Percentiles rank a stretch among this genome's conserved stretches.
Evolutionary conservation across 2,797 vertebrate genomes (phyloP).

Genomic region (Dromococcyx pavoninus): DNA sequence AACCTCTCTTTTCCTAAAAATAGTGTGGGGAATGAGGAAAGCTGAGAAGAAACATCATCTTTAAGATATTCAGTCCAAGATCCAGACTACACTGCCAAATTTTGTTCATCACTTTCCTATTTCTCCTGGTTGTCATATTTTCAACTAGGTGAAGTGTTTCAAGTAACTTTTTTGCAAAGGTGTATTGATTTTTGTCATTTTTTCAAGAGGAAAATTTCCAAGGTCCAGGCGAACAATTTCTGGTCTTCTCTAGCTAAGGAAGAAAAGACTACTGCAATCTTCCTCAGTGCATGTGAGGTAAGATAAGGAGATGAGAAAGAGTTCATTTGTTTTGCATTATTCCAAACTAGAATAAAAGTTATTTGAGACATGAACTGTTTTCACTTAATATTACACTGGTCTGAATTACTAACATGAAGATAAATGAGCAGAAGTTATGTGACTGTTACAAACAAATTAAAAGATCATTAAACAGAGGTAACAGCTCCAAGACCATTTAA

Average conservation of each 20-base stretch:
- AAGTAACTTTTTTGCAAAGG: background rate
- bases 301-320: background rate
- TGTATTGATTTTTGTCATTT: background rate
- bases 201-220: background rate
- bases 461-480: background rate
- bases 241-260: background rate
- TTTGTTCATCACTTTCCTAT: background rate
- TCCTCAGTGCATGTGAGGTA: rapidly evolving
- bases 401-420: background rate
- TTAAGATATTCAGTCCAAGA: background rate
- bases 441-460: background rate
- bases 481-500: background rate
- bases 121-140: background rate
- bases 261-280: background rate
- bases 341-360: background rate
- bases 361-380: rapidly evolving
- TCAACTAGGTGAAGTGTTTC: background rate
- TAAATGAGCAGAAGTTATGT: background rate
- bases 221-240: background rate
- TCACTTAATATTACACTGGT: background rate
- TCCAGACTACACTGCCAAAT: background rate
- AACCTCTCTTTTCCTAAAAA: background rate
- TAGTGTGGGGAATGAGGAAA: background rate
- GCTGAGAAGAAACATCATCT: background rate
- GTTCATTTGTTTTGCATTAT: background rate